Percentiles rank a stretch among this genome's conserved stretches.
Conservation (phyloP, 2,888 invertebrate genomes). For the Mechanitis messenoides region DNA sequence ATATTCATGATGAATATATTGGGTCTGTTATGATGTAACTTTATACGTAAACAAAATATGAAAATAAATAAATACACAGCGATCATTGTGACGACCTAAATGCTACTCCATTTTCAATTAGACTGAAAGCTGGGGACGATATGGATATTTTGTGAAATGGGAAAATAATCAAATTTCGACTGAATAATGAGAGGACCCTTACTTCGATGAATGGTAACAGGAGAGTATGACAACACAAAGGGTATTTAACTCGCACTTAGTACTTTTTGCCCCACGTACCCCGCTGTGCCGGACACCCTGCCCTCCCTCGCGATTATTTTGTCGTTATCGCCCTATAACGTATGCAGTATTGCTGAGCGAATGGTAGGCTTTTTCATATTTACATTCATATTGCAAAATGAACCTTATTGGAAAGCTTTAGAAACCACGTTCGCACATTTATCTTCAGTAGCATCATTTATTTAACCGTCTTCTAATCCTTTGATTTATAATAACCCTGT, state of each 20-base stretch:
- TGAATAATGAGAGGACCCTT: conserved; percentile 74
- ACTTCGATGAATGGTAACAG: conserved; percentile 60
- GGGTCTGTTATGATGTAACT: neutral
- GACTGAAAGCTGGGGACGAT: conserved; percentile 70
- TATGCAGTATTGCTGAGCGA: conserved; percentile 68
- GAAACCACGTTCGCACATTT: conserved; percentile 3
- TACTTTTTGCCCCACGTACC: conserved; percentile 66
- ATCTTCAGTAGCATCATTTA: conserved; percentile 66
- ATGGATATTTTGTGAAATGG: conserved; percentile 75
- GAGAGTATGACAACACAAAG: conserved; percentile 67
- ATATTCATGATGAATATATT: neutral
- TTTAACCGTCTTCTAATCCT: conserved; percentile 70
- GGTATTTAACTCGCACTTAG: conserved; percentile 76
- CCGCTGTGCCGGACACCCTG: conserved; percentile 45
- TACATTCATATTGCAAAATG: conserved; percentile 5
- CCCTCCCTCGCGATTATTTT: conserved; percentile 60
- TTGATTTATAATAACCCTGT: conserved; percentile 71
- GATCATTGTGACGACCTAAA: conserved; percentile 56
- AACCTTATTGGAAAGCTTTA: conserved; percentile 9
- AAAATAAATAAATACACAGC: conserved; percentile 53
- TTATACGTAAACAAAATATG: conserved; percentile 19
- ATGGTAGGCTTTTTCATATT: conserved; percentile 38
- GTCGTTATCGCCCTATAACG: conserved; percentile 72
- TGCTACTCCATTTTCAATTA: conserved; percentile 69
- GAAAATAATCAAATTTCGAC: conserved; percentile 75